Base-by-base conservation (phyloP, 35 echinoderm and acorn worm species). In the Anneissia japonica region DNA sequence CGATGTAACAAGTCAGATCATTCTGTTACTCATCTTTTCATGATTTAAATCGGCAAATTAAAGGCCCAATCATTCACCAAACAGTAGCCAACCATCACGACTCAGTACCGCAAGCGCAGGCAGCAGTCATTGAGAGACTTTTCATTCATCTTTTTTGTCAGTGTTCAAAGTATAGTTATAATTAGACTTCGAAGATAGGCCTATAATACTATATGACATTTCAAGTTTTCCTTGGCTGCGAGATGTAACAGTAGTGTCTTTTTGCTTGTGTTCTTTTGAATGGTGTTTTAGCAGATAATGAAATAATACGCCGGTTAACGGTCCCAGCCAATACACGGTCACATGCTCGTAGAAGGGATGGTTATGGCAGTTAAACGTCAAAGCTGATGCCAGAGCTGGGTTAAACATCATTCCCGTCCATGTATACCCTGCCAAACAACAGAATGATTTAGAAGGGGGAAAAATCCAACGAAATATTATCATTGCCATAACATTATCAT, bases 321-420 rank as follows among this genome's bases (percentile, higher is more conserved):
- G 96, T 56, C 89, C 86, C 34, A 92, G 72, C 96, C 96, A 99
- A 74, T 99, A 99, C 7, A 99, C 96, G 51, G 89, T 14, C 21
- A 99, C 79, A 77, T 99, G 96, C 32, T 99, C 96, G 3, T 86
- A 32, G 26, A 99, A 46, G 26, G 92, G 82, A 36, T 99, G 96
- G 76, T 99, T 90, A 30, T 39, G 17, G 74, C 96, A 99, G 80
- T 94, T 99, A 79, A 93, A 92, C 14, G 96, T 99, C 86, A 99
- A 64, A 7, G 92, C 91, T 72, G 96, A 72, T 13, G 96, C 96
- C 56, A 99, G 35, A 36, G 92, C 89, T 21, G 96, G 96, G 56
- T 99, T 99, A 37, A 99, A 99, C 96, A 99, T 99, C 96, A 99
- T 99, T 0, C 96, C 96, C 3, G 96, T 99, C 96, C 96, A 99